Evolutionary conservation across 2,797 vertebrate genomes (phyloP), one percentile per base, ranked within the genome.

Genomic region (Halcyon smyrnensis): DNA sequence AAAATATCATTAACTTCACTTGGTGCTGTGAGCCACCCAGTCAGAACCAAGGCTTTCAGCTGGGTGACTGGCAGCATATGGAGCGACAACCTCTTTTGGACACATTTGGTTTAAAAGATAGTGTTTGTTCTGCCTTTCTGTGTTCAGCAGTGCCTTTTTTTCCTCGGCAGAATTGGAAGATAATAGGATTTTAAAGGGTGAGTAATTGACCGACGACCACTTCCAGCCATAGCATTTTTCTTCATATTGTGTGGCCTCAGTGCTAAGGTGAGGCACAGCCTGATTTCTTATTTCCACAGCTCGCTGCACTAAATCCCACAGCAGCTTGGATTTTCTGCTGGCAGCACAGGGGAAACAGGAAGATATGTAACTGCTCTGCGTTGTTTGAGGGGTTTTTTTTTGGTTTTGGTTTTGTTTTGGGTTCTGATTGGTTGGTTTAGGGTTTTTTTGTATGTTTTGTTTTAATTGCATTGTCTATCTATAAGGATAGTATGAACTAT

Each of bases 101-200:
- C 79, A 73, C 85, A 69, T 96, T 96, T 96, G 94, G 85, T 89
- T 96, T 91, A 97, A 96, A 95, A 90, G 70, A 60, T 81, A 77
- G 80, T 76, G 82, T 93, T 96, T 94, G 83, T 88, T 90, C 95
- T 96, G 95, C 84, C 56, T 95, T 77, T 77, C 93, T 90, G 39
- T 96, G 92, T 92, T 96, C 84, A 90, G 82, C 69, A 41, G 69
- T 86, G 89, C 62, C 60, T 95, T 93, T 94, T 95, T 90, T 89
- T 37, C 84, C 87, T 89, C 1, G 0, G 36, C 80, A 95, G 80
- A 96, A 95, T 90, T 95, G 90, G 91, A 96, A 93, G 94, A 96
- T 96, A 97, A 96, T 96, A 95, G 96, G 91, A 96, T 96, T 96
- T 95, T 96, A 95, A 97, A 95, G 94, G 93, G 91, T 94, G 96